phyloP scores from a whole-genome alignment of 2,797 vertebrate genomes.

The Helarctos malayanus region DNA sequence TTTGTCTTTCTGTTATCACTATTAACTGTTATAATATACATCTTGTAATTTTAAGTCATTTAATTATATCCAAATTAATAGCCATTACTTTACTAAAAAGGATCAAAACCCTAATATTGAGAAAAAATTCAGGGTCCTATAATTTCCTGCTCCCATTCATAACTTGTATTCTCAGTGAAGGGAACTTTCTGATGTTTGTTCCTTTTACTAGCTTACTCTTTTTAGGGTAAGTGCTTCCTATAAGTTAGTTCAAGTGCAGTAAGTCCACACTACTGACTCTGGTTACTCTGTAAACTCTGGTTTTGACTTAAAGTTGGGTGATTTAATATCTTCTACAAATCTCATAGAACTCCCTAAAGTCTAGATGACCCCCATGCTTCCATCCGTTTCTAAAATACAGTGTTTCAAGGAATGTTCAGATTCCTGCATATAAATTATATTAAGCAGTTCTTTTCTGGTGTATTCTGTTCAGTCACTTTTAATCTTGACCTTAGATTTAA shows the following conservation, averaged over 20 bases:
- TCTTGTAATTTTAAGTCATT: conserved; percentile 23
- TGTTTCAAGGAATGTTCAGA: conserved; percentile 20
- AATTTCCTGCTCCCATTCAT: not conserved
- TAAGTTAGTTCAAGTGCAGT: not conserved
- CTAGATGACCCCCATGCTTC: not conserved
- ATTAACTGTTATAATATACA: not conserved
- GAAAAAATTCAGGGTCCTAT: not conserved
- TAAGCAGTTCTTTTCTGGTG: not conserved
- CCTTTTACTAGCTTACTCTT: not conserved
- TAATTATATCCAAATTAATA: conserved; percentile 32
- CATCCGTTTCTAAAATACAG: not conserved
- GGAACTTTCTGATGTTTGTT: not conserved
- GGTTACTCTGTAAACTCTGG: not conserved
- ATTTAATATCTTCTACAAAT: conserved; percentile 32
- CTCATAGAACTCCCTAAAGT: not conserved
- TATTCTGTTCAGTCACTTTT: conserved; percentile 2
- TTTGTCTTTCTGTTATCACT: not conserved
- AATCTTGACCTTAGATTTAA: conserved; percentile 23
- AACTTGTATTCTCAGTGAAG: not conserved
- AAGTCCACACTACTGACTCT: not conserved
- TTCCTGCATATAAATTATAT: not conserved
- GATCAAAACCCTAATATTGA: not conserved
- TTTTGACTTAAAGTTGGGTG: not conserved
- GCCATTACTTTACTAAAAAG: not conserved
- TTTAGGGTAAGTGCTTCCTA: not conserved